Evolutionary conservation across 1,140 invertebrate species (phyloP), one percentile per base, ranked within the genome.

Genomic region (Philotrypesis tridentata): DNA sequence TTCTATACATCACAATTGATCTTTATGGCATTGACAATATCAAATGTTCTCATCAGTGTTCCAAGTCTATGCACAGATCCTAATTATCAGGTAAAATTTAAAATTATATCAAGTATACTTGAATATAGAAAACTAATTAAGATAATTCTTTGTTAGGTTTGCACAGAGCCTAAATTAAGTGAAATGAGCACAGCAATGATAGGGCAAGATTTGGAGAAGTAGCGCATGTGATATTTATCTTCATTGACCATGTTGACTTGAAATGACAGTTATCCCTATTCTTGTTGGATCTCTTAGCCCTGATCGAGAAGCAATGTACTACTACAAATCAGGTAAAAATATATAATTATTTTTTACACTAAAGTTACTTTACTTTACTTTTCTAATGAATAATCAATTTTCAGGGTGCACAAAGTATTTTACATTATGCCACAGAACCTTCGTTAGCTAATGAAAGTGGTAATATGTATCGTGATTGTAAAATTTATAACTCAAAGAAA

Each of bases 1-100:
- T 92, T 98, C 97, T 17, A 97, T 99, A 87, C 96, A 97, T 88
- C 96, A 98, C 90, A 98, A 98, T 91, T 99, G 98, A 97, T 98
- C 97, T 48, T 92, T 98, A n/a, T n/a, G 73, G 97, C 97, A 14
- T 91, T 99, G 31, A 98, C 97, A 17, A 96, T 98, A 88, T 96
- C 96, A 63, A 98, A 99, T 89, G 95, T 97, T 67, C 93, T 98
- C 76, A 95, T 97, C 68, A 97, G 96, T 79, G 95, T 98, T 75
- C 97, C 98, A 93, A 98, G 97, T 86, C 92, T 98, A 55, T 93
- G 98, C 25, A 99, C 97, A 0, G 98, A 99, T 92, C 97, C 98
- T 0, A 98, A 96, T 87, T 96, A 96, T 86, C 93, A 94, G 87
- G 95, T 96, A 84, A 92, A 90, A 92, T 72, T 63, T 21, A 5